Percentiles rank a stretch among this genome's conserved stretches.
These are phyloP conservation scores for Tillus elongatus DNA, from an alignment of 2,888 invertebrate genomes.

Conservation along the genomic window DNA sequence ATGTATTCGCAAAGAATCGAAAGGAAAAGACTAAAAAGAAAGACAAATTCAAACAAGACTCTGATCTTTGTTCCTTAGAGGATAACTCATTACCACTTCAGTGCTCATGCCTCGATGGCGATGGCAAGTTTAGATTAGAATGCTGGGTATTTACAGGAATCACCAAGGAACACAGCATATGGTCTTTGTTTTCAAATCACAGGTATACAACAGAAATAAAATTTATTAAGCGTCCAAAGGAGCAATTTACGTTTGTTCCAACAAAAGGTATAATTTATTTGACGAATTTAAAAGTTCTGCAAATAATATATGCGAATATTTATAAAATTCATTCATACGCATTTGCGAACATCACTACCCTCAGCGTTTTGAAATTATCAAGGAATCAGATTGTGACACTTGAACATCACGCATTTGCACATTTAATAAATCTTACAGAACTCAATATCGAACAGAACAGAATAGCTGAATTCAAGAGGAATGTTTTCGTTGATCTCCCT, in stretches of 20 bases:
- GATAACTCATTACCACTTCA: no score
- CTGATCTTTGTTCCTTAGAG: no score
- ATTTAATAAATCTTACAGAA: conserved; percentile 58
- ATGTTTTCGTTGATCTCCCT: conserved; percentile 66
- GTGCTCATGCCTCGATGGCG: no score
- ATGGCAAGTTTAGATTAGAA: no score
- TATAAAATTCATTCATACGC: conserved; percentile 60
- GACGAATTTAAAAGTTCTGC: conserved; percentile 56
- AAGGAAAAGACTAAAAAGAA: no score
- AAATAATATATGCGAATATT: conserved; percentile 65
- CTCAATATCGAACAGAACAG: conserved; percentile 68
- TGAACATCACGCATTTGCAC: conserved; percentile 61
- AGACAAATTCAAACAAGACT: no score
- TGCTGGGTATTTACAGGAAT: conserved; percentile 66
- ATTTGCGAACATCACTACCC: conserved; percentile 62
- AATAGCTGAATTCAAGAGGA: conserved; percentile 62
- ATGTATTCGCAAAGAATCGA: no score
- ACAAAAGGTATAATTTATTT: conserved; percentile 59
- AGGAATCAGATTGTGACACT: conserved; percentile 62
- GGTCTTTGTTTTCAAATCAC: conserved; percentile 68
- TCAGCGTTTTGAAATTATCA: conserved; percentile 58
- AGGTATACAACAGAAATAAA: conserved; percentile 59
- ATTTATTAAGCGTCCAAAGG: conserved; percentile 61
- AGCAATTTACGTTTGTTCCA: conserved; percentile 61
- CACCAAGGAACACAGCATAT: conserved; percentile 58